Evolutionary conservation across 2,888 invertebrate species (phyloP).

Genomic region (Vandiemenella viatica): DNA sequence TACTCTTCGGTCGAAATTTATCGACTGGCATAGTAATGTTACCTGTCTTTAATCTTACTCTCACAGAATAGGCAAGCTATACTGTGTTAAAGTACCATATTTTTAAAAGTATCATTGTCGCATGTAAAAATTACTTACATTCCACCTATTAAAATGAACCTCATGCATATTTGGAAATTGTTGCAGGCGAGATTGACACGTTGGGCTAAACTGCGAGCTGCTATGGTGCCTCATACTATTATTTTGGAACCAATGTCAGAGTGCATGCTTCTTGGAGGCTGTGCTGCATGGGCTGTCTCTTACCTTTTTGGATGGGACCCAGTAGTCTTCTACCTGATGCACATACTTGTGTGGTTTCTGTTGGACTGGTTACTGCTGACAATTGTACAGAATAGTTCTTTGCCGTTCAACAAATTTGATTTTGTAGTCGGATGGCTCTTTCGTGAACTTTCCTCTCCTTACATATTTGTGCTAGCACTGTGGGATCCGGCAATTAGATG

Average conservation of each 20-base stretch:
- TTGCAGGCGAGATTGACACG: constrained; percentile 47
- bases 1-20: too few species aligned
- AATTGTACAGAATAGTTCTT: constrained; percentile 74
- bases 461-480: constrained; percentile 74
- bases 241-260: constrained; percentile 89
- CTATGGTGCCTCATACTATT: constrained; percentile 87
- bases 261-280: constrained; percentile 81
- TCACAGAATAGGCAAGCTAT: too few species aligned
- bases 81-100: too few species aligned
- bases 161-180: constrained; percentile 20
- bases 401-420: constrained; percentile 89
- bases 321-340: constrained; percentile 80
- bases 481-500: constrained; percentile 81
- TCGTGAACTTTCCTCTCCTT: constrained; percentile 79
- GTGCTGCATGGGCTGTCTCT: constrained; percentile 76
- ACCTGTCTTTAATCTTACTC: too few species aligned
- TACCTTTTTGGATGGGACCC: constrained; percentile 75
- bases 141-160: too few species aligned
- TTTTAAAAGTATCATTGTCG: too few species aligned
- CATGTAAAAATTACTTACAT: too few species aligned
- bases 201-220: constrained; percentile 90
- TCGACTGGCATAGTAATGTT: too few species aligned
- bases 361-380: constrained; percentile 87
- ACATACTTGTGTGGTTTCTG: constrained; percentile 87
- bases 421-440: constrained; percentile 90